A percentile compares a stretch with the other conserved stretches of the same genome.
phyloP scores from a whole-genome alignment of 2,888 invertebrate genomes.

The Pyralis farinalis region DNA sequence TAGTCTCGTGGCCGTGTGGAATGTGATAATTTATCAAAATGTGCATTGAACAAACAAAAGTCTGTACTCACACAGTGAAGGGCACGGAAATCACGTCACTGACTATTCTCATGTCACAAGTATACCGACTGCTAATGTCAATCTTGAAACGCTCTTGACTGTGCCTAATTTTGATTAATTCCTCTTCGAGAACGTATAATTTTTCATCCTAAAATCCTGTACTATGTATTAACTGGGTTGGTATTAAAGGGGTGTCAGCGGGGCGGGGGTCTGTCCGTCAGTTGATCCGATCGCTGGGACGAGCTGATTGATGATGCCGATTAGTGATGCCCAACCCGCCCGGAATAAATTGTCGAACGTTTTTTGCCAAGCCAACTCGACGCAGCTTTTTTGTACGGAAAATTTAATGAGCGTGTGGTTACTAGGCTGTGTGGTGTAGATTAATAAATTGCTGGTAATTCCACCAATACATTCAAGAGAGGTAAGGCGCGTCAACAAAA shows the following conservation, averaged over 20 bases:
- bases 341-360: constrained; percentile 75
- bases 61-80: too few species aligned
- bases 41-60: too few species aligned
- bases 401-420: constrained; percentile 27
- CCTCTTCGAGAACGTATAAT: constrained; percentile 6
- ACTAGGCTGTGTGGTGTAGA: constrained; percentile 2
- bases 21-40: too few species aligned
- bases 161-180: too few species aligned
- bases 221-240: constrained; percentile 27
- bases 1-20: too few species aligned
- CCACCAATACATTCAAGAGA: too few species aligned
- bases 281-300: constrained; percentile 68
- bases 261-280: constrained; percentile 53
- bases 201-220: constrained; percentile 26
- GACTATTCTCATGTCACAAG: too few species aligned
- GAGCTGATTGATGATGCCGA: constrained; percentile 78
- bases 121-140: too few species aligned
- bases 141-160: too few species aligned
- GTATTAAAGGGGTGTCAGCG: constrained; percentile 30
- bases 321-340: constrained; percentile 76
- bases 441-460: too few species aligned
- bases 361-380: constrained; percentile 66
- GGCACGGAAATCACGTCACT: too few species aligned
- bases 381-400: constrained; percentile 46
- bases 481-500: too few species aligned